Conservation (phyloP, 2,113 vertebrate genomes). For the Myiagra hebetior region DNA sequence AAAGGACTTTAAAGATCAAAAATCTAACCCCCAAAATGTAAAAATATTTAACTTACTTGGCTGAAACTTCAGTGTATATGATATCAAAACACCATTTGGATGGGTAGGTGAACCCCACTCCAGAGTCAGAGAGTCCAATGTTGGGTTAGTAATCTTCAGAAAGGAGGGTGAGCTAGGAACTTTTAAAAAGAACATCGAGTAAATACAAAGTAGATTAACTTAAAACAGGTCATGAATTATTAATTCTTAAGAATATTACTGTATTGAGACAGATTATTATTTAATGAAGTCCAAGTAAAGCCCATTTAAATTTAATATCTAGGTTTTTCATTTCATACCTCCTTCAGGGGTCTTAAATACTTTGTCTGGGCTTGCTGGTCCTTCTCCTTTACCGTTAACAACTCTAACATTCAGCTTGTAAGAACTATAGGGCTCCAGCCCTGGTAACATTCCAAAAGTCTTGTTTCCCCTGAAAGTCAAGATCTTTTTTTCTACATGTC, state of each 20-base stretch:
- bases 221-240: not conserved
- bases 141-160: constrained; percentile 81
- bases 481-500: constrained; percentile 84
- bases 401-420: constrained; percentile 87
- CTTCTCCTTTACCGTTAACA: constrained; percentile 90
- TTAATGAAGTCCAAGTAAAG: not conserved
- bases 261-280: not conserved
- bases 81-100: constrained; percentile 87
- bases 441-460: constrained; percentile 86
- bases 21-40: not conserved
- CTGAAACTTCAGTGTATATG: constrained; percentile 91
- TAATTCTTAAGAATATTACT: not conserved
- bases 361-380: constrained; percentile 79
- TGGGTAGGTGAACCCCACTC: constrained; percentile 88
- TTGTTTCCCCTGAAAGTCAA: constrained; percentile 86
- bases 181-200: constrained; percentile 61
- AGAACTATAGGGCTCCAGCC: constrained; percentile 86
- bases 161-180: constrained; percentile 86
- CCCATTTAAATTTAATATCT: not conserved
- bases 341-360: constrained; percentile 90
- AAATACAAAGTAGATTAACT: not conserved
- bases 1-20: not conserved
- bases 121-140: constrained; percentile 87
- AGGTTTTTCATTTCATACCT: constrained; percentile 75
- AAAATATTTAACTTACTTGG: constrained; percentile 81